Evolutionary conservation across 2,797 vertebrate genomes (phyloP), one percentile per base, ranked within the genome.

Genomic region (Naso thynnoides): DNA sequence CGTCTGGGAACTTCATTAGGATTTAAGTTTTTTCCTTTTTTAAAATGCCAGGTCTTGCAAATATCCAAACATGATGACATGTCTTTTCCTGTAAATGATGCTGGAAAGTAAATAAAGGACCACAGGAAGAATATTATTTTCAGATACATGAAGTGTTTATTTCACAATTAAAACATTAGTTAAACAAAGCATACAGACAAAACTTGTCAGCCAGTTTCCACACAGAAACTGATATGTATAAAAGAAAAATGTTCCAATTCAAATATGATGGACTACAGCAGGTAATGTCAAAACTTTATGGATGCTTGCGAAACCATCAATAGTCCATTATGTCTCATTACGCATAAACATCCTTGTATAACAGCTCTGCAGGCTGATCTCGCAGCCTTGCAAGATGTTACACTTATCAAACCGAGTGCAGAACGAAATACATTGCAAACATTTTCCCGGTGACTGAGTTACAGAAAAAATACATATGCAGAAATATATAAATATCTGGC

Each of bases 61-160:
- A 64, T 49, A 44, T 75, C 3, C 27, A 56, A 55, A 45, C 13
- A 7, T 54, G 49, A 54, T 47, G 1, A 41, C 71, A 16, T 49
- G 24, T 58, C 6, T 70, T 39, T 24, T 69, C 49, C 31, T 86
- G 81, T 81, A 84, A 75, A 82, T 76, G 21, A 87, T 85, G 55
- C 60, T 74, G 56, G 42, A 82, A 85, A 76, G 18, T 59, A 52
- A 88, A 86, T 87, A 80, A 88, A 91, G 73, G 19, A 33, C 64
- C 75, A 15, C 8, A 36, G 19, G 13, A 33, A 78, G 41, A 21
- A 59, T 19, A 42, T 24, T 41, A 49, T 39, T 27, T 2, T 49
- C 1, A 0, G 4, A 48, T 23, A 4, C 2, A 39, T n/a, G 45
- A 61, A 50, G 27, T 68, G 8, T 63, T 67, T 52, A 9, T 57